These are phyloP conservation scores for Dynastes grantii DNA, from an alignment of 2,888 invertebrate species.

Conservation along the genomic window DNA sequence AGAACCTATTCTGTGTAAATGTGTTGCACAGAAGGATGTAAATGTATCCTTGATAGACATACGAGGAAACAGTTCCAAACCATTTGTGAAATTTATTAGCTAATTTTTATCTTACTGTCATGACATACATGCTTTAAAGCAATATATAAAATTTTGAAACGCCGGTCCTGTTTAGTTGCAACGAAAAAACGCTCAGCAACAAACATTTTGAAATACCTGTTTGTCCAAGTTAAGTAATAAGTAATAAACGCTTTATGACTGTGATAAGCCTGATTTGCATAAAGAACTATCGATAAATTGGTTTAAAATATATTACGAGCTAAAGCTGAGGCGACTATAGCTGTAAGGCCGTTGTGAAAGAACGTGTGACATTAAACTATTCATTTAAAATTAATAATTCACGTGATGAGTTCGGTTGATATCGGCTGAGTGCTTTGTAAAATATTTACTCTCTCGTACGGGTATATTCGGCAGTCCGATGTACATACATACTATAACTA, in stretches of 20 bases:
- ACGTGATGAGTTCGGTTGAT: constrained; percentile 43
- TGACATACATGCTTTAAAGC: too few species aligned
- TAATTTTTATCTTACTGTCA: too few species aligned
- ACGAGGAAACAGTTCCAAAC: too few species aligned
- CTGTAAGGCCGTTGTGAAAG: constrained; percentile 35
- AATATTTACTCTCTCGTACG: constrained; percentile 22
- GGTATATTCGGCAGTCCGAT: not conserved
- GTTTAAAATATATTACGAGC: constrained; percentile 51
- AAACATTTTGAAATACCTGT: constrained; percentile 51
- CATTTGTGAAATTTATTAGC: too few species aligned
- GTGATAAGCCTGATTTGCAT: constrained; percentile 52
- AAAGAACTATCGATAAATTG: constrained; percentile 51
- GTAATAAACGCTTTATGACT: constrained; percentile 52
- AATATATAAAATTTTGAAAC: not conserved
- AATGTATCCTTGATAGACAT: too few species aligned
- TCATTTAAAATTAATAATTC: constrained; percentile 48
- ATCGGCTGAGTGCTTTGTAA: constrained; percentile 37
- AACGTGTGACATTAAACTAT: constrained; percentile 38
- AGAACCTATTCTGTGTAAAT: too few species aligned
- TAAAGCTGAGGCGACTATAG: constrained; percentile 31
- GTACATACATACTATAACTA: constrained; percentile 9
- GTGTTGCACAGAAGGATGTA: too few species aligned
- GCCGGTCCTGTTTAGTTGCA: constrained; percentile 25
- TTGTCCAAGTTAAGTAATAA: constrained; percentile 52
- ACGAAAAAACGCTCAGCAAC: constrained; percentile 28